These are phyloP conservation scores for Drosophila putrida DNA, from an alignment of 2,888 invertebrate genomes.

Conservation along the genomic window DNA sequence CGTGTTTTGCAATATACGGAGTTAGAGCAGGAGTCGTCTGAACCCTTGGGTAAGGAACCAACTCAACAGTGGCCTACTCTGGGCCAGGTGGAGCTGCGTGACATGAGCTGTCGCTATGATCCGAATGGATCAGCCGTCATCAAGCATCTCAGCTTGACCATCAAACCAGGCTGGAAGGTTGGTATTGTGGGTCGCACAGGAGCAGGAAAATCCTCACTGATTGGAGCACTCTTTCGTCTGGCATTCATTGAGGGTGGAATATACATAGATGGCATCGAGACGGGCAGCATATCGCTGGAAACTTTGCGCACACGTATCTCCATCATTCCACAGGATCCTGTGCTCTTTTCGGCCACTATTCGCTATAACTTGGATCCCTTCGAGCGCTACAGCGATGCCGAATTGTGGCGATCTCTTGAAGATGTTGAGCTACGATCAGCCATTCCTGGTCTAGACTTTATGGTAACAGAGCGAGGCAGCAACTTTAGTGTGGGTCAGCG, in stretches of 20 bases:
- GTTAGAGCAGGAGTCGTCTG: slow-evolving; percentile 87
- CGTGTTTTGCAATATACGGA: slow-evolving; percentile 90
- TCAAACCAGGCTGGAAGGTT: slow-evolving; percentile 89
- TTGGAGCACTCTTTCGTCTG: slow-evolving; percentile 92
- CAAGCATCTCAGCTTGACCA: slow-evolving; percentile 89
- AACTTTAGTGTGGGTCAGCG: slow-evolving; percentile 90
- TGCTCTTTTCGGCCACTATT: slow-evolving; percentile 87
- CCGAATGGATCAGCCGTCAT: slow-evolving; percentile 89
- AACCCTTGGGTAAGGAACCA: slow-evolving; percentile 85
- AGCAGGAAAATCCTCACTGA: slow-evolving; percentile 93
- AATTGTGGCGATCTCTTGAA: slow-evolving; percentile 83
- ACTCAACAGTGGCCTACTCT: slow-evolving; percentile 89
- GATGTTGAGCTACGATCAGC: slow-evolving; percentile 86
- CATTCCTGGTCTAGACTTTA: slow-evolving; percentile 86
- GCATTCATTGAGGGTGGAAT: slow-evolving; percentile 90
- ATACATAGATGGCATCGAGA: slow-evolving; percentile 90
- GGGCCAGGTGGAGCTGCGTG: slow-evolving; percentile 87
- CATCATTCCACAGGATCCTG: slow-evolving; percentile 87
- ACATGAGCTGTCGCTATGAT: slow-evolving; percentile 88
- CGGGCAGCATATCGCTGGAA: slow-evolving; percentile 86
- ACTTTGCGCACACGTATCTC: slow-evolving; percentile 86
- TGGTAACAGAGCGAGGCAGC: slow-evolving; percentile 87
- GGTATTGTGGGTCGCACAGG: slow-evolving; percentile 94
- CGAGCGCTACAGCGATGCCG: slow-evolving; percentile 82
- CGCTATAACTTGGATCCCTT: slow-evolving; percentile 89